Evolutionary conservation across 2,113 vertebrate genomes (phyloP).

Genomic region (Litocranius walleri): DNA sequence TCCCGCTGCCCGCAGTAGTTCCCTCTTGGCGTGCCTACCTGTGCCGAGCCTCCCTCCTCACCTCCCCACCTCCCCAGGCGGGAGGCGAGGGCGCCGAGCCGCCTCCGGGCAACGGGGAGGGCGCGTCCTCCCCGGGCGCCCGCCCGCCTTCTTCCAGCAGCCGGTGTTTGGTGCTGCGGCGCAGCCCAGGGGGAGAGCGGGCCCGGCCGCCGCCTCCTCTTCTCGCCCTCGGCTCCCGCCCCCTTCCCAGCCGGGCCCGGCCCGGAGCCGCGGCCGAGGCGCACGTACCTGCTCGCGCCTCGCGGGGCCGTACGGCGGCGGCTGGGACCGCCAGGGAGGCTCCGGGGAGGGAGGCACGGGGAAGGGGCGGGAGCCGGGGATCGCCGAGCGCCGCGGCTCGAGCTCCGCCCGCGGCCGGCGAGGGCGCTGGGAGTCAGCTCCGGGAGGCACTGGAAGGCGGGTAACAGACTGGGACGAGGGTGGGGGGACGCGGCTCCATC

Average conservation of each 20-base stretch:
- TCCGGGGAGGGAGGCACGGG: conserved; percentile 24
- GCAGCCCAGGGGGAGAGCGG: background rate
- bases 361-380: conserved; percentile 52
- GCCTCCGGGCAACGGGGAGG: background rate
- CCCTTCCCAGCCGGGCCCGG: background rate
- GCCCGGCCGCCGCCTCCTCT: background rate
- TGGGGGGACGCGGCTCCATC: background rate
- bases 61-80: background rate
- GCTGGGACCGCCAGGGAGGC: background rate
- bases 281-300: conserved; percentile 70
- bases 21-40: conserved; percentile 28
- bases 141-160: background rate
- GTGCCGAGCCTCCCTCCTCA: conserved; percentile 21
- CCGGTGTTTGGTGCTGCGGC: conserved; percentile 29
- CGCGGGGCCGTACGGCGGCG: conserved; percentile 26
- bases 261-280: background rate
- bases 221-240: background rate
- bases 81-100: background rate
- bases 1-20: background rate
- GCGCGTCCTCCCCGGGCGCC: background rate
- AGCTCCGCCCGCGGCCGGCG: conserved; percentile 64
- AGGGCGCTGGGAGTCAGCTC: conserved; percentile 51
- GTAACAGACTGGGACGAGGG: background rate
- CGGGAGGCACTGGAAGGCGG: background rate
- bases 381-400: background rate